phyloP scores from a whole-genome alignment of 2,113 vertebrate genomes.

The rat (Rattus norvegicus) region GRCr8 NC_086022.1:140745501-140746000 shows the following conservation, averaged over 20 bases:
- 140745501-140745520: not conserved
- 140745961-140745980: not conserved
- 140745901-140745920: not conserved
- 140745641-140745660: not conserved
- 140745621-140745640: not conserved
- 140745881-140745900: not conserved
- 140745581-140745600: not conserved
- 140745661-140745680: not conserved
- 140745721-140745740: not conserved
- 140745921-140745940: slow-evolving; percentile 42
- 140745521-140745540: not conserved
- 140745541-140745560: not conserved
- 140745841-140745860: slow-evolving; percentile 49
- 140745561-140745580: not conserved
- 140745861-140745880: slow-evolving; percentile 47
- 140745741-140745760: not conserved
- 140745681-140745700: not conserved
- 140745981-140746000: slow-evolving; percentile 1
- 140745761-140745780: not conserved
- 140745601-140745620: not conserved
- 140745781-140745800: not conserved
- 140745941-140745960: slow-evolving; percentile 62
- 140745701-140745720: not conserved
- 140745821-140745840: slow-evolving; percentile 42
- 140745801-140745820: slow-evolving; percentile 14